These are phyloP conservation scores for Arbacia lixula DNA, from an alignment of 53 echinoderm and acorn worm genomes.

Conservation along the genomic window DNA sequence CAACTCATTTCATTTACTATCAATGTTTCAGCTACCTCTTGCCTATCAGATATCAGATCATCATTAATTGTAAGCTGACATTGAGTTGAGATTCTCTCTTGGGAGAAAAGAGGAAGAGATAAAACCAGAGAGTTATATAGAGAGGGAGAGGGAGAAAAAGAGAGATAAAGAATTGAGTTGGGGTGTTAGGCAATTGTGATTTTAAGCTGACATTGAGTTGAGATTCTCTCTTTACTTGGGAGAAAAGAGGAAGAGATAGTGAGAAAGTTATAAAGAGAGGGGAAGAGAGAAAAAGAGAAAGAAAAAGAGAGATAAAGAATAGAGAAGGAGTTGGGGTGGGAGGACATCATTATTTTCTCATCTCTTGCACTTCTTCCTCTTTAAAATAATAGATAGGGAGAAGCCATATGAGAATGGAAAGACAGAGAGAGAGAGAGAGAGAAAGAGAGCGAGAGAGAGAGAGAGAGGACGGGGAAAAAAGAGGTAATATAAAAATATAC, in stretches of 20 bases:
- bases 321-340: neutral
- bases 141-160: slow-evolving; percentile 9
- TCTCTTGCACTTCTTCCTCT: too few relatives aligned
- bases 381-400: too few relatives aligned
- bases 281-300: neutral
- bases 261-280: neutral
- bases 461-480: neutral
- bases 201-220: too few relatives aligned
- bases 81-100: too few relatives aligned
- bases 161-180: neutral
- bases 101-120: neutral
- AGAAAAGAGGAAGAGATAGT: neutral
- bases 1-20: too few relatives aligned
- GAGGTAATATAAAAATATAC: neutral
- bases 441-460: neutral
- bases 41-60: too few relatives aligned
- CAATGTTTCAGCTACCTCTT: too few relatives aligned
- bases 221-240: too few relatives aligned
- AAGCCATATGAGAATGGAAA: neutral
- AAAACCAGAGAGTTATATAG: neutral
- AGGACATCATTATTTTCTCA: too few relatives aligned
- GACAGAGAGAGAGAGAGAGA: neutral
- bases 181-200: too few relatives aligned
- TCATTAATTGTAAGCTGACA: too few relatives aligned
- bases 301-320: neutral